Evolutionary conservation across 2,888 invertebrate genomes (phyloP).

Genomic region (Tachina lurida): DNA sequence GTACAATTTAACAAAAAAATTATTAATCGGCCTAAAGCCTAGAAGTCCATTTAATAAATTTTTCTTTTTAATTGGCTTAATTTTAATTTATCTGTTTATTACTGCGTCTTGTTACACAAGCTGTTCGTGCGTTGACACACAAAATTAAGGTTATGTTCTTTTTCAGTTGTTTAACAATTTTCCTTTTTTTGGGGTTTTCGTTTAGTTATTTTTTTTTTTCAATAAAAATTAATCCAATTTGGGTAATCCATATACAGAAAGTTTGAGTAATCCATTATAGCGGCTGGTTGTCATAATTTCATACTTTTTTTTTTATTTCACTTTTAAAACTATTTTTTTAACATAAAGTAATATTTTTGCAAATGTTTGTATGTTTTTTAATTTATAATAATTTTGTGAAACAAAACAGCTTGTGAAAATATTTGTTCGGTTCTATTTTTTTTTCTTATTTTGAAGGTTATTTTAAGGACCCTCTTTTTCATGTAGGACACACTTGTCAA

Average conservation of each 20-base stretch:
- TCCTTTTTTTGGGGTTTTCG: not conserved
- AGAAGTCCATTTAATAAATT: not conserved
- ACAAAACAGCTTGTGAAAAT: no score
- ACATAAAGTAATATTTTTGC: not conserved
- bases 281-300: conserved; percentile 44
- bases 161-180: not conserved
- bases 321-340: conserved; percentile 47
- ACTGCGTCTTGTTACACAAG: conserved; percentile 47
- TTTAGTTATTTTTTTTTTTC: conserved; percentile 1
- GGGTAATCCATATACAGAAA: conserved; percentile 68
- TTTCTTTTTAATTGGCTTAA: not conserved
- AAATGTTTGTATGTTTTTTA: not conserved
- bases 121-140: conserved; percentile 6
- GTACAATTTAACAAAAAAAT: no score
- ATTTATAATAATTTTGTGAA: conserved; percentile 15
- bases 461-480: conserved; percentile 68
- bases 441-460: conserved; percentile 55
- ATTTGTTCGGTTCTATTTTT: not conserved
- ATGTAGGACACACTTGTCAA: conserved; percentile 33
- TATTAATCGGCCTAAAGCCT: no score
- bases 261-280: conserved; percentile 70
- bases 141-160: conserved; percentile 57
- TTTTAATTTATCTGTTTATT: not conserved
- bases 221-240: conserved; percentile 58
- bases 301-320: conserved; percentile 23